A percentile compares a stretch with the other conserved stretches of the same genome.
Conservation (phyloP, 1,140 invertebrate species). For the Drosophila bipectinata region DNA sequence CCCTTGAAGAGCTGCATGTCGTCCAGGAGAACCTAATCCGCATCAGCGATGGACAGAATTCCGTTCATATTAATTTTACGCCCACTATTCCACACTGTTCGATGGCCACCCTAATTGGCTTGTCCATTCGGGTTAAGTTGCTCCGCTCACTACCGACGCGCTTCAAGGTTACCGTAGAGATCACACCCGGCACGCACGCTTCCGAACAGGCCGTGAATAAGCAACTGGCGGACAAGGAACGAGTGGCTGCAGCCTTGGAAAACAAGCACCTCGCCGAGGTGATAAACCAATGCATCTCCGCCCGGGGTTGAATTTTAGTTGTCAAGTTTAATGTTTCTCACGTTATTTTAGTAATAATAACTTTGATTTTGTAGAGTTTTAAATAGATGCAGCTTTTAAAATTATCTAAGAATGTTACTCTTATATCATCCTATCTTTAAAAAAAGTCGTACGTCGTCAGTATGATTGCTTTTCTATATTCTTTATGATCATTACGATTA, state of each 20-base stretch:
- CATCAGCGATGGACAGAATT: conserved; percentile 89
- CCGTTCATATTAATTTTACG: conserved; percentile 93
- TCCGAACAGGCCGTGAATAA: conserved; percentile 98
- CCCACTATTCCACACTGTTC: conserved; percentile 99
- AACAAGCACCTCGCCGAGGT: conserved; percentile 95
- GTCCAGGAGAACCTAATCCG: conserved; percentile 93
- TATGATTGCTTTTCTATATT: background rate
- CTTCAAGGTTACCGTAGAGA: conserved; percentile 95
- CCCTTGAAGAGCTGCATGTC: conserved; percentile 97
- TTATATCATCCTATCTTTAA: too few relatives aligned
- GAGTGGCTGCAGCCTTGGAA: conserved; percentile 98
- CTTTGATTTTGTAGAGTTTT: background rate
- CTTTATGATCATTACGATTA: too few relatives aligned
- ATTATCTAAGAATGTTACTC: too few relatives aligned
- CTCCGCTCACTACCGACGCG: conserved; percentile 93
- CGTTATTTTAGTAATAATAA: conserved; percentile 52
- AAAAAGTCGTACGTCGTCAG: too few relatives aligned
- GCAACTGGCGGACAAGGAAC: conserved; percentile 98
- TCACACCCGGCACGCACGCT: conserved; percentile 96
- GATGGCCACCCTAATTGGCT: conserved; percentile 98
- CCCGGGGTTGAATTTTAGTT: conserved; percentile 27
- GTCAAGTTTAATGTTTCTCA: conserved; percentile 5
- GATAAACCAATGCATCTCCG: conserved; percentile 95
- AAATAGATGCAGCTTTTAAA: background rate
- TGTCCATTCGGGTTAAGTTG: conserved; percentile 92